A percentile compares a stretch with the other conserved stretches of the same genome.
phyloP scores from a whole-genome alignment of 1,140 invertebrate genomes.

The Heliothis subflexa region DNA sequence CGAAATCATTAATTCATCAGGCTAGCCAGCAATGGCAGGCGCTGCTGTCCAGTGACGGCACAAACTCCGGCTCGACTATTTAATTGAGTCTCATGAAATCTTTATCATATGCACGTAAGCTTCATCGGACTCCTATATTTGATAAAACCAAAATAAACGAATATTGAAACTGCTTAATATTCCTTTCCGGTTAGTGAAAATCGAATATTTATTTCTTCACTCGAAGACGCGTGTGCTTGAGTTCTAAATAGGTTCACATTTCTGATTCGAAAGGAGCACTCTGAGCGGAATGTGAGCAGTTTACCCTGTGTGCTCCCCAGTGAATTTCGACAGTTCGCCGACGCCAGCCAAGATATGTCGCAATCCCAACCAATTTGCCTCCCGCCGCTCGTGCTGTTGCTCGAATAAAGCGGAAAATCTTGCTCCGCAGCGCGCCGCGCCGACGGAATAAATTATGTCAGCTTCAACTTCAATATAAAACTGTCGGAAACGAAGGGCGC shows the following conservation, averaged over 20 bases:
- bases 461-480: constrained; percentile 71
- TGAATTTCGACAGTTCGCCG: constrained; percentile 74
- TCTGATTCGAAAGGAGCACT: constrained; percentile 64
- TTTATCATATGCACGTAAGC: constrained; percentile 21
- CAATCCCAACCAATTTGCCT: constrained; percentile 84
- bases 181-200: constrained; percentile 31
- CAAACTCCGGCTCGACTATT: constrained; percentile 21
- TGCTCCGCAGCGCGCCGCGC: constrained; percentile 59
- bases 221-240: constrained; percentile 55
- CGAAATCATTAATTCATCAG: constrained; percentile 44
- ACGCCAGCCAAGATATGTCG: constrained; percentile 79
- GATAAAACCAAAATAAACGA: constrained; percentile 2
- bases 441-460: constrained; percentile 78
- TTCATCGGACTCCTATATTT: background rate
- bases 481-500: constrained; percentile 50
- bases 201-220: constrained; percentile 46
- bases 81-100: constrained; percentile 48
- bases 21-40: constrained; percentile 26
- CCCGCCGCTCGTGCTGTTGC: constrained; percentile 71
- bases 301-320: constrained; percentile 67
- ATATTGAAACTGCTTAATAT: constrained; percentile 14
- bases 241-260: constrained; percentile 68
- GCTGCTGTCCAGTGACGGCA: constrained; percentile 26
- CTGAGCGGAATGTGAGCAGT: constrained; percentile 71
- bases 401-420: constrained; percentile 81